Percentiles rank a stretch among this genome's conserved stretches.
Evolutionary conservation across 2,888 invertebrate genomes (phyloP).

Genomic region (Listrodromus nycthemerus): DNA sequence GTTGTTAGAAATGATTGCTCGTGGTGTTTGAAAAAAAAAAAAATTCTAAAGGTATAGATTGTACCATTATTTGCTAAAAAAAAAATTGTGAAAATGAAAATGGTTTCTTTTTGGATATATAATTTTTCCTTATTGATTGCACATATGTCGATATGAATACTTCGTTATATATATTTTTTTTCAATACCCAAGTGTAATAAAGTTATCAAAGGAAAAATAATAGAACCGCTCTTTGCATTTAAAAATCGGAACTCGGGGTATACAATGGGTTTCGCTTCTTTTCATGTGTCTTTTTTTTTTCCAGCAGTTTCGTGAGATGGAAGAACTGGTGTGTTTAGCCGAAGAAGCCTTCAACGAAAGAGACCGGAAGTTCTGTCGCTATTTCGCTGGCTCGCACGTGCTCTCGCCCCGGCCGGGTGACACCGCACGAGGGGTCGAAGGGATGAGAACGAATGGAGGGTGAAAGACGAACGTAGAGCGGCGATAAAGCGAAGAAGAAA

Average conservation of each 20-base stretch:
- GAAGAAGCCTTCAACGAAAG: constrained; percentile 36
- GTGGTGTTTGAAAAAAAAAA: no score
- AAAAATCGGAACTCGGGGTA: not conserved
- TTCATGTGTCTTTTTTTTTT: not conserved
- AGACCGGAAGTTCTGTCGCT: constrained; percentile 61
- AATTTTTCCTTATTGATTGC: no score
- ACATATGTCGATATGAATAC: no score
- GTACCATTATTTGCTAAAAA: no score
- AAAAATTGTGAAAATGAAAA: no score
- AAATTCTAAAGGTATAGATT: no score
- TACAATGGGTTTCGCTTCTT: constrained; percentile 11
- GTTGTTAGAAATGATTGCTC: no score
- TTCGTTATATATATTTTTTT: no score
- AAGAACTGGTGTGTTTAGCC: constrained; percentile 35
- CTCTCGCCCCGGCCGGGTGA: constrained; percentile 58
- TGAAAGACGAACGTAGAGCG: constrained; percentile 23
- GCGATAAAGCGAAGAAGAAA: constrained; percentile 30
- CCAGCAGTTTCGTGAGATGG: constrained; percentile 32
- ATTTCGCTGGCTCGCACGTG: constrained; percentile 66
- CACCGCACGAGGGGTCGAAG: constrained; percentile 43
- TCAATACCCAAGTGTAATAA: not conserved
- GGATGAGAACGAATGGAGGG: constrained; percentile 4
- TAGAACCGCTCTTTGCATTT: not conserved
- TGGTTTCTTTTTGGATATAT: no score
- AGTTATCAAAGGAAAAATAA: no score